These are phyloP conservation scores for Oncorhynchus clarkii DNA, from an alignment of 2,113 vertebrate species.

Conservation along the genomic window DNA sequence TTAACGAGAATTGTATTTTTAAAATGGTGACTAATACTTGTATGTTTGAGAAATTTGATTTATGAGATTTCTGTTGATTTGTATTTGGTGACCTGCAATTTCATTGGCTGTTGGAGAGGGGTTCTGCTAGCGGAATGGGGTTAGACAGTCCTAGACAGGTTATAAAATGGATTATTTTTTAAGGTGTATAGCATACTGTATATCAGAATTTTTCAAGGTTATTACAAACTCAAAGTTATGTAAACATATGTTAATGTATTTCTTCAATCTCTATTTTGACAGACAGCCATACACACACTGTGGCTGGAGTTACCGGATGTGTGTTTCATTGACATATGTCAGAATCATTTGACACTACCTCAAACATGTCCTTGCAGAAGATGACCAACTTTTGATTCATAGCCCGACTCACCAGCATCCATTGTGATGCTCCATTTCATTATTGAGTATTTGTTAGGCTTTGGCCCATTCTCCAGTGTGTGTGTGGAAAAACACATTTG, in stretches of 20 bases:
- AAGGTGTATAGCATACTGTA: slow-evolving; percentile 40
- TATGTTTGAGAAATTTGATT: too few relatives aligned
- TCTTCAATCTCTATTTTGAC: slow-evolving; percentile 48
- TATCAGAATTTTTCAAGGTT: slow-evolving; percentile 52
- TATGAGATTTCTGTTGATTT: too few relatives aligned
- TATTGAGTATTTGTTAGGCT: neutral
- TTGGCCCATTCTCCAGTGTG: neutral
- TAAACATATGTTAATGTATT: slow-evolving; percentile 44
- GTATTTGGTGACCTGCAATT: too few relatives aligned
- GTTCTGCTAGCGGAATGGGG: too few relatives aligned
- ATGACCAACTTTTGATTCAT: slow-evolving; percentile 23
- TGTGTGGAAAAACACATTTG: neutral
- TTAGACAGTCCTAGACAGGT: too few relatives aligned
- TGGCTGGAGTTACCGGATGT: slow-evolving; percentile 9
- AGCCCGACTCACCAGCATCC: neutral
- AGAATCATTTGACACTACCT: neutral
- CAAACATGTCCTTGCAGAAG: slow-evolving; percentile 28
- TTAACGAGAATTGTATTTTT: too few relatives aligned
- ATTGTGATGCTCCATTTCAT: slow-evolving; percentile 1
- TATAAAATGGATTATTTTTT: too few relatives aligned
- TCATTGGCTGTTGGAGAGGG: too few relatives aligned
- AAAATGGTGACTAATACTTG: too few relatives aligned
- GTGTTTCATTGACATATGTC: slow-evolving; percentile 53
- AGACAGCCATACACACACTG: slow-evolving; percentile 24
- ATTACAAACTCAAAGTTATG: slow-evolving; percentile 49